Percentiles rank a stretch among this genome's conserved stretches.
Conservation (phyloP, 2,113 vertebrate genomes). For the Noturus placidus region DNA sequence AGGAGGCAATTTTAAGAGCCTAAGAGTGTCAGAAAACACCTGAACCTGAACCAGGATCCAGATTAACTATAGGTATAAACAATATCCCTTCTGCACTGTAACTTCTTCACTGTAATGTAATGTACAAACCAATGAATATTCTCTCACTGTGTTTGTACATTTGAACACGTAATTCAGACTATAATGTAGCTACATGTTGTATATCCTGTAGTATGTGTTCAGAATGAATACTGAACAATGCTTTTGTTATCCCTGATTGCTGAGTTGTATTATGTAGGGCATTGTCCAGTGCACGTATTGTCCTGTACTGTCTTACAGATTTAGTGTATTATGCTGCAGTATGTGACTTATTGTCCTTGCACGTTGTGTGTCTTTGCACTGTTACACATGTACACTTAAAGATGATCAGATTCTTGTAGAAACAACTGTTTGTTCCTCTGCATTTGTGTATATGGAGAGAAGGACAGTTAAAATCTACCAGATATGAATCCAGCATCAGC, state of each 20-base stretch:
- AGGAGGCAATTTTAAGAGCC: constrained; percentile 43
- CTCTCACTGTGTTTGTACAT: not conserved
- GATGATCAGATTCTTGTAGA: not conserved
- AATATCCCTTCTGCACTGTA: constrained; percentile 11
- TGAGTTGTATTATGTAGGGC: not conserved
- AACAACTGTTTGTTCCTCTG: not conserved
- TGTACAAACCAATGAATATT: not conserved
- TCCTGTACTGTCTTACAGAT: not conserved
- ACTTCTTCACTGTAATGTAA: not conserved
- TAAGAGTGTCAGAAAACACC: constrained; percentile 56
- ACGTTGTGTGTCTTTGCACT: not conserved
- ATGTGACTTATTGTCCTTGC: not conserved
- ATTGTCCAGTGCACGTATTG: not conserved
- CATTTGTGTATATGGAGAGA: not conserved
- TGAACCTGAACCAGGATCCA: constrained; percentile 28
- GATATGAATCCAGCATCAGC: not conserved
- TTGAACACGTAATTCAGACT: not conserved
- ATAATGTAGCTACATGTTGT: not conserved
- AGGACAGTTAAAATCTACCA: not conserved
- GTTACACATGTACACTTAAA: not conserved
- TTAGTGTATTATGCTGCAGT: not conserved
- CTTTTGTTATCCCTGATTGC: not conserved
- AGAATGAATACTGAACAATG: not conserved
- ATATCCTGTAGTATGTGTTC: not conserved
- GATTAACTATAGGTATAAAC: constrained; percentile 35